phyloP scores from a whole-genome alignment of 2,888 invertebrate genomes.

The Drosophila testacea region DNA sequence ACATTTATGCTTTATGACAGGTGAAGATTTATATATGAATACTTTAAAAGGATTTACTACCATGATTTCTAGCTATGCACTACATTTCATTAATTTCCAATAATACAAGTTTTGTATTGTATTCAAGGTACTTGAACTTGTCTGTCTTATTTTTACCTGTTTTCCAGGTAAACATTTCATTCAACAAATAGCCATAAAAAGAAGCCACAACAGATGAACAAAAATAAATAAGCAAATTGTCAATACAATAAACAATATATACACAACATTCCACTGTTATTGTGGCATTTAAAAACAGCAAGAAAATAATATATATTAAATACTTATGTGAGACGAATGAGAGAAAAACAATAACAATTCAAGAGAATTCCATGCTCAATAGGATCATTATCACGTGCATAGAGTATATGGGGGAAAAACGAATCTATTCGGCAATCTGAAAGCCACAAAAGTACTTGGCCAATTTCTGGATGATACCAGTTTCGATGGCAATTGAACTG shows the following conservation, averaged over 20 bases:
- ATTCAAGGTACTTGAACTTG: constrained; percentile 4
- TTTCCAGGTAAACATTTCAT: constrained; percentile 3
- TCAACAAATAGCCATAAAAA: constrained; percentile 35
- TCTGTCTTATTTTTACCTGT: constrained; percentile 7
- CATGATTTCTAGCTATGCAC: not conserved
- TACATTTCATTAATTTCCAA: not conserved
- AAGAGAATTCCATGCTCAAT: constrained; percentile 40
- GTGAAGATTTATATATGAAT: not conserved
- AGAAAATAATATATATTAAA: constrained; percentile 18
- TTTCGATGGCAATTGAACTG: constrained; percentile 30
- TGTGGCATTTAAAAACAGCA: constrained; percentile 5
- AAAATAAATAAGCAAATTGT: constrained; percentile 48
- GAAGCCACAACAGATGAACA: constrained; percentile 21
- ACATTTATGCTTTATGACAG: too few species aligned
- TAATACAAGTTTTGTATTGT: not conserved
- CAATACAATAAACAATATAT: constrained; percentile 48
- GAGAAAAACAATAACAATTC: constrained; percentile 60
- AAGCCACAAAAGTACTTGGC: constrained; percentile 28
- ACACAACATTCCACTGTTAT: constrained; percentile 5
- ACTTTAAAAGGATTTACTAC: not conserved
- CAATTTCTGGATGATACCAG: constrained; percentile 39
- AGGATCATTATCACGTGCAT: constrained; percentile 63
- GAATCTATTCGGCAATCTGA: constrained; percentile 4
- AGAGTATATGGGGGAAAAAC: constrained; percentile 34
- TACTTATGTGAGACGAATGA: constrained; percentile 22